Evolutionary conservation across 2,113 vertebrate genomes (phyloP).

Genomic region (Mohoua ochrocephala): DNA sequence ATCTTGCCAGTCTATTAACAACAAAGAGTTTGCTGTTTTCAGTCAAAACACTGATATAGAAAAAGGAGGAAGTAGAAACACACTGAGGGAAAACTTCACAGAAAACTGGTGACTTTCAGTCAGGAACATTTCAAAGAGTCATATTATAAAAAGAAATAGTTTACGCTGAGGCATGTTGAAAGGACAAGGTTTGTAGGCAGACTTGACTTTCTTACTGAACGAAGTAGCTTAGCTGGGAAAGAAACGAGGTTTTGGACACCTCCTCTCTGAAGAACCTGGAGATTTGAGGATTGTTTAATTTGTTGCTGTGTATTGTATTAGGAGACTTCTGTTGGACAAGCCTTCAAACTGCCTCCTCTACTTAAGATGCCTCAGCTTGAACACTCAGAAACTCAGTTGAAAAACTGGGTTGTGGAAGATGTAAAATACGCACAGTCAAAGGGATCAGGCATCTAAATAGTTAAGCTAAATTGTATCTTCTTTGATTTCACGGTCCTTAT

Average conservation of each 20-base stretch:
- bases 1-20: neutral
- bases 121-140: neutral
- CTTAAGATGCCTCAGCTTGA: neutral
- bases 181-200: neutral
- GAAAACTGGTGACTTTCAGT: neutral
- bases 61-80: neutral
- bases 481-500: conserved; percentile 8
- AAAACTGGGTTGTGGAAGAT: neutral
- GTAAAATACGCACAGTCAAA: neutral
- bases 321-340: neutral
- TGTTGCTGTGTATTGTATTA: neutral
- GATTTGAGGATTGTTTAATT: neutral
- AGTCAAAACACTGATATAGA: neutral
- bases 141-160: neutral
- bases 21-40: neutral
- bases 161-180: neutral
- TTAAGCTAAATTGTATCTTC: neutral
- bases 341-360: neutral
- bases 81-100: neutral
- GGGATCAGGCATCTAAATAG: neutral
- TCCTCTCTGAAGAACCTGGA: neutral
- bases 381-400: neutral
- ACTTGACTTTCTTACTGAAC: neutral
- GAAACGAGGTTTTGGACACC: neutral
- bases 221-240: neutral